A percentile compares a stretch with the other conserved stretches of the same genome.
phyloP scores from a whole-genome alignment of 2,113 vertebrate genomes.

The Genyomyrus donnyi region DNA sequence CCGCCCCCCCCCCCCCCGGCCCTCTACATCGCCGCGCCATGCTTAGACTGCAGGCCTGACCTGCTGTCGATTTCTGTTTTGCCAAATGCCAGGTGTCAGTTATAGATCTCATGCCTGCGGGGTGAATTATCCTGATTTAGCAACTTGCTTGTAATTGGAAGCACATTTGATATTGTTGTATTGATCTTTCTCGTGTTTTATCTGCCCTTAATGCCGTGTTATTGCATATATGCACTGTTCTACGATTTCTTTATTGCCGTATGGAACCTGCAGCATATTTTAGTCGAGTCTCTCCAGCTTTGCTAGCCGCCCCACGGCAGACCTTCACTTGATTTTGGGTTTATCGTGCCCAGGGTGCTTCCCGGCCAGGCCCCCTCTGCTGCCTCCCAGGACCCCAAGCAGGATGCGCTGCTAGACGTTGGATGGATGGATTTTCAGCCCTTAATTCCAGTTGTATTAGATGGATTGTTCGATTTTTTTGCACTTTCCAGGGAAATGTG shows the following conservation, averaged over 20 bases:
- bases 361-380: background rate
- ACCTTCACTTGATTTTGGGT: background rate
- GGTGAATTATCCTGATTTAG: slow-evolving; percentile 1
- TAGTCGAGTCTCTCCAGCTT: background rate
- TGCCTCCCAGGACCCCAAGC: background rate
- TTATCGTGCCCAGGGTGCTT: background rate
- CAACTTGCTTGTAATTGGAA: background rate
- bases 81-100: background rate
- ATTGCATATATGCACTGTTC: background rate
- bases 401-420: background rate
- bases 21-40: background rate
- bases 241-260: background rate
- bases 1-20: background rate
- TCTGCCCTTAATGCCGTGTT: background rate
- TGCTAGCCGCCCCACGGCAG: background rate
- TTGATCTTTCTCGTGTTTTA: background rate
- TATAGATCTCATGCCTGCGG: background rate
- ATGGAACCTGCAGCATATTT: background rate
- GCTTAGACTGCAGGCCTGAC: background rate
- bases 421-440: background rate
- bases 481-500: background rate
- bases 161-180: background rate
- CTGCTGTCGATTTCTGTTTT: background rate
- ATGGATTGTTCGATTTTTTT: background rate
- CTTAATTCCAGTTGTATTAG: background rate